Evolutionary conservation across 2,888 invertebrate species (phyloP), one percentile per base, ranked within the genome.

Genomic region (Drosophila nr. medialis): DNA sequence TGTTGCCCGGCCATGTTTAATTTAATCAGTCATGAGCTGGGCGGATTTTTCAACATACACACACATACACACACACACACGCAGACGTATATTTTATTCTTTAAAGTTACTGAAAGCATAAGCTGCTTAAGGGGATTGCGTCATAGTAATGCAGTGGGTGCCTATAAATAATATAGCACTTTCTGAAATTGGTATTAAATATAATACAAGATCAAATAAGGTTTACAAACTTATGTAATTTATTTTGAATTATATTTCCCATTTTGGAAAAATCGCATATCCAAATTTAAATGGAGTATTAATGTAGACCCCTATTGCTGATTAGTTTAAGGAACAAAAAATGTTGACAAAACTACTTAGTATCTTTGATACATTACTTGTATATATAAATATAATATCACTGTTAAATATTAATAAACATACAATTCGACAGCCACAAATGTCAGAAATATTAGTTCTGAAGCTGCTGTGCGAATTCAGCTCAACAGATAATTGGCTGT

Each of bases 1-100:
- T 77, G 32, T 38, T 58, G 55, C 34, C 40, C 48, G 30, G 48
- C 36, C 59, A 55, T 64, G 45, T 58, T 68, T 69, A 64, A 71
- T 65, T 77, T 53, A 75, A 76, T 76, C 45, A 55, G 54, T 56
- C 61, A 70, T 49, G 32, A 61, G 51, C 62, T 59, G 34, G 29
- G 13, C 45, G 55, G 38, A 45, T 38, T 59, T 50, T 48, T 32
- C 53, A 48, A 38, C 42, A n/a, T 13, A 30, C n/a, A 36, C 18
- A 27, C 27, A 27, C 55, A 55, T 7, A 27, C 27, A 54, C 5
- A 24, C 30, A 15, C 8, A n/a, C 15, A 45, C 32, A n/a, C n/a
- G n/a, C 18, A 32, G 7, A n/a, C 2, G 4, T 24, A 54, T 11
- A 3, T 40, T 55, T 62, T 7, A 15, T n/a, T 34, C 34, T 13